phyloP scores from a whole-genome alignment of 2,797 vertebrate genomes.

The Philypnodon macrostomus region DNA sequence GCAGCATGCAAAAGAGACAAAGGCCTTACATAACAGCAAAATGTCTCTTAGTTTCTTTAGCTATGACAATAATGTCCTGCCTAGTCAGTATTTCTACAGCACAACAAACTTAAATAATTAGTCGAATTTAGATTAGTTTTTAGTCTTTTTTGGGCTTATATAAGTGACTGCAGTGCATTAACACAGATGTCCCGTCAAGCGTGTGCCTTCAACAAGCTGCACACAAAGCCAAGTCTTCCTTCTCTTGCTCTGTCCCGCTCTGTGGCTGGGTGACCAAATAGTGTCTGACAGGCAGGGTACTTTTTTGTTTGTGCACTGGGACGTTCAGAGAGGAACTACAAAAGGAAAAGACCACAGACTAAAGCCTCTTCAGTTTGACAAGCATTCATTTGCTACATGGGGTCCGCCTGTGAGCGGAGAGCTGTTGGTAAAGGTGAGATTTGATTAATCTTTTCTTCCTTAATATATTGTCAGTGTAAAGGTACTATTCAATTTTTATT shows the following conservation, averaged over 20 bases:
- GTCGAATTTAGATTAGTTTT: too few species aligned
- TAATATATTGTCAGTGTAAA: too few species aligned
- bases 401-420: background rate
- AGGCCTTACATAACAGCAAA: constrained; percentile 30
- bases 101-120: too few species aligned
- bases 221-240: constrained; percentile 21
- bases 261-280: constrained; percentile 45
- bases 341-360: constrained; percentile 39
- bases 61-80: background rate
- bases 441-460: background rate
- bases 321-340: constrained; percentile 25
- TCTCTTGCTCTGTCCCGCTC: constrained; percentile 12
- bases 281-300: constrained; percentile 49
- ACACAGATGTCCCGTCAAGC: constrained; percentile 65
- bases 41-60: background rate
- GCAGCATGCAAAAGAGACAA: constrained; percentile 1
- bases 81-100: background rate
- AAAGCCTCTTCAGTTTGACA: constrained; percentile 31
- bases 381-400: constrained; percentile 5
- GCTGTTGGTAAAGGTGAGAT: background rate
- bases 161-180: constrained; percentile 66
- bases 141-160: constrained; percentile 43
- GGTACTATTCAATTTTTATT: too few species aligned
- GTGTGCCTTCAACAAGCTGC: constrained; percentile 43
- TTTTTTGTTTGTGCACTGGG: constrained; percentile 29